Evolutionary conservation across 2,113 vertebrate genomes (phyloP).

Genomic region (Bos taurus): DNA sequence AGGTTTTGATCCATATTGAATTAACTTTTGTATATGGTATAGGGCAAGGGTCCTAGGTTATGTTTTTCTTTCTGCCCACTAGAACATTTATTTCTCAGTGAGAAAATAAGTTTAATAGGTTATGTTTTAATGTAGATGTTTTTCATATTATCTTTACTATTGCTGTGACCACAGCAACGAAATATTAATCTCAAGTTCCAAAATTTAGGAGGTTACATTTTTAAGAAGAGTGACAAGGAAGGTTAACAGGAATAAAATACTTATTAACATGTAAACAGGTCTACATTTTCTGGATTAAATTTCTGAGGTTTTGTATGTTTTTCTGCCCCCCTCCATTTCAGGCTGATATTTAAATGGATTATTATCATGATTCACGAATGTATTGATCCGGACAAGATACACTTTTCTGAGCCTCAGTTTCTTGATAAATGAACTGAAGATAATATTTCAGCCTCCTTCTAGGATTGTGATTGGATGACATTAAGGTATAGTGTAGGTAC

Average conservation of each 20-base stretch:
- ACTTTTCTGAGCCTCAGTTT: background rate
- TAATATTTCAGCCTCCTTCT: background rate
- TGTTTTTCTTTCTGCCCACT: background rate
- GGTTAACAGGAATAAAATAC: background rate
- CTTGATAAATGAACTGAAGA: background rate
- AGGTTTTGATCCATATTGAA: background rate
- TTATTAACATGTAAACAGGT: background rate
- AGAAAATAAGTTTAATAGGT: background rate
- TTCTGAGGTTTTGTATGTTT: background rate
- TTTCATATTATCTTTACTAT: background rate
- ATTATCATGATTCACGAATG: background rate
- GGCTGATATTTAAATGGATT: background rate
- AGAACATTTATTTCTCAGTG: background rate
- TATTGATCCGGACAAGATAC: background rate
- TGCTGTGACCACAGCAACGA: background rate
- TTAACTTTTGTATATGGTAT: background rate
- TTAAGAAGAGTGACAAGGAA: background rate
- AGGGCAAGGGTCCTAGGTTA: background rate
- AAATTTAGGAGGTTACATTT: background rate
- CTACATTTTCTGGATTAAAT: background rate
- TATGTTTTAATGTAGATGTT: background rate
- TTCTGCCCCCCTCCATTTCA: background rate
- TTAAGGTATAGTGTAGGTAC: background rate
- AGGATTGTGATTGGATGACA: background rate
- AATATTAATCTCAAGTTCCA: background rate